Percentiles rank a stretch among this genome's conserved stretches.
phyloP scores from a whole-genome alignment of 2,113 vertebrate species.

The Antechinus flavipes region DNA sequence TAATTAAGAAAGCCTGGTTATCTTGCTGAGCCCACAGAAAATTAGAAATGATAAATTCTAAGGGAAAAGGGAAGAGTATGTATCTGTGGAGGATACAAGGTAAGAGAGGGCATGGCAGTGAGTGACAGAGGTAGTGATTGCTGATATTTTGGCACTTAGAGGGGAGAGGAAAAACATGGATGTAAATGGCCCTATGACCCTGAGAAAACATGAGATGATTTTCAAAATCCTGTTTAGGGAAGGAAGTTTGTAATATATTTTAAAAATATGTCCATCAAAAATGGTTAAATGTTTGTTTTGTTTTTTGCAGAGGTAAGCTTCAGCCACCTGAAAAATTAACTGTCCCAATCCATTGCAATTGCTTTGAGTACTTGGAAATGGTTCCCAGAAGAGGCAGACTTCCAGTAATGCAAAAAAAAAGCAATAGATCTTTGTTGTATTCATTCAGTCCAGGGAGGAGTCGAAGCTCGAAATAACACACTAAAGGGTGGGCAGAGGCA shows the following conservation, averaged over 20 bases:
- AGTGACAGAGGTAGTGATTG: too few species aligned
- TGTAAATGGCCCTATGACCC: not conserved
- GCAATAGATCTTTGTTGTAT: not conserved
- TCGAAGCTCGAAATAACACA: not conserved
- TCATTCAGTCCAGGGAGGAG: not conserved
- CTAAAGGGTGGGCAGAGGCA: not conserved
- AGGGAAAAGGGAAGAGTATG: not conserved
- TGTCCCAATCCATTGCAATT: not conserved
- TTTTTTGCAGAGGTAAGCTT: not conserved
- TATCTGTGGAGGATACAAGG: not conserved
- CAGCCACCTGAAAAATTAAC: not conserved
- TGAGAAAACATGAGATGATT: not conserved
- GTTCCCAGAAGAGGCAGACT: not conserved
- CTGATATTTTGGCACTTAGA: too few species aligned
- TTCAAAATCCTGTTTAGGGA: not conserved
- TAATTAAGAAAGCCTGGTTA: not conserved
- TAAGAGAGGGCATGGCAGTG: too few species aligned
- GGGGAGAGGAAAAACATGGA: too few species aligned
- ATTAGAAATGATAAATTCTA: not conserved
- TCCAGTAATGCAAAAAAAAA: not conserved
- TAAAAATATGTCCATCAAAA: not conserved
- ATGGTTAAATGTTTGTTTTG: not conserved
- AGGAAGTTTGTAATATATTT: not conserved
- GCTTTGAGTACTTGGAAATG: not conserved
- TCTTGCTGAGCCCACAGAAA: not conserved